Evolutionary conservation across 2,797 vertebrate genomes (phyloP).

Genomic region (Prunella strophiata): DNA sequence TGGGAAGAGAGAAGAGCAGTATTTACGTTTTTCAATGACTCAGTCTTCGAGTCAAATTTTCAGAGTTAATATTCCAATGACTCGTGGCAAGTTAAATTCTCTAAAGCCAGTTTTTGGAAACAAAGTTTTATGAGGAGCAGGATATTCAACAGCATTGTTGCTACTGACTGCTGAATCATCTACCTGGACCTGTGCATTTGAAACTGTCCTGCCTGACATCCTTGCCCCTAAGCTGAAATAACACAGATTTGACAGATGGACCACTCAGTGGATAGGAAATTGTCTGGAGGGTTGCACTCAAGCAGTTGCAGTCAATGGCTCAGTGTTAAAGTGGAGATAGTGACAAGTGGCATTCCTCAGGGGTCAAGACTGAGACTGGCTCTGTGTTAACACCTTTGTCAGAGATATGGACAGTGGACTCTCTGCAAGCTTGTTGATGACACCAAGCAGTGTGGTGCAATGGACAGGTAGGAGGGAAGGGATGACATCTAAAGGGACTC

Average conservation of each 20-base stretch:
- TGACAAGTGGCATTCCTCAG: not conserved
- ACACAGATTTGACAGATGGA: not conserved
- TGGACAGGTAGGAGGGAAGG: not conserved
- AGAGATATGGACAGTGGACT: not conserved
- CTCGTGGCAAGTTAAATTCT: not conserved
- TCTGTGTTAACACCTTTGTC: not conserved
- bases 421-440: not conserved
- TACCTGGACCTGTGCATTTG: not conserved
- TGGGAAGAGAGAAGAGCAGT: not conserved
- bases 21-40: not conserved
- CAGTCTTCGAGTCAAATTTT: not conserved
- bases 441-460: not conserved
- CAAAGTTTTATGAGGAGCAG: not conserved
- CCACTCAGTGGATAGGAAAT: not conserved
- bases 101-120: not conserved
- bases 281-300: not conserved
- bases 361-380: not conserved
- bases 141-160: not conserved
- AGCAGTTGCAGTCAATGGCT: not conserved
- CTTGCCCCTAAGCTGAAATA: not conserved
- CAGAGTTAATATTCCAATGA: not conserved
- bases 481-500: not conserved
- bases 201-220: not conserved
- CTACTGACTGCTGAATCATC: not conserved
- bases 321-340: not conserved